Conservation (phyloP, 2,797 vertebrate genomes). For the Rhynchonycteris naso region DNA sequence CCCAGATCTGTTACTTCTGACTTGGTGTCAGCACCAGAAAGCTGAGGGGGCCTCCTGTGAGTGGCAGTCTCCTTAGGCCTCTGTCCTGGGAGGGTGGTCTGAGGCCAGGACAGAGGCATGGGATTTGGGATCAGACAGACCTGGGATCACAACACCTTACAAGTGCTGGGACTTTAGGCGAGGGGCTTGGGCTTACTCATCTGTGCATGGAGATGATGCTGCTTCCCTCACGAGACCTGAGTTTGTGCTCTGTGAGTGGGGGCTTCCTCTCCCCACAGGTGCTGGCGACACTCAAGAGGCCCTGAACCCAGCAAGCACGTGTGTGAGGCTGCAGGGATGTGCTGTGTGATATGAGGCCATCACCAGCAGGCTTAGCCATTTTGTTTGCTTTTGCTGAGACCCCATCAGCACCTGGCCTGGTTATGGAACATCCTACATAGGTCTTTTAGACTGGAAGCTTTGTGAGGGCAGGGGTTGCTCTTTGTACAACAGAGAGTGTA, state of each 20-base stretch:
- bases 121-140: neutral
- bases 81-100: neutral
- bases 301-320: neutral
- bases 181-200: neutral
- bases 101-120: neutral
- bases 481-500: neutral
- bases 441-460: neutral
- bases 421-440: neutral
- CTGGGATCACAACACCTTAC: neutral
- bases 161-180: neutral
- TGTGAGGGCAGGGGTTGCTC: neutral
- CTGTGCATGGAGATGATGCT: neutral
- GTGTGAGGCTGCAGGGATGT: neutral
- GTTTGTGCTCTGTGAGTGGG: accelerated
- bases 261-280: neutral
- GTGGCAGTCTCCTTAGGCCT: neutral
- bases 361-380: neutral
- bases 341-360: accelerated
- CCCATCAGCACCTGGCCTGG: too few species aligned
- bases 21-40: too few species aligned
- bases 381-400: neutral
- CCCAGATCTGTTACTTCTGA: neutral
- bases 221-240: neutral
- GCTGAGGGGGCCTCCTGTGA: neutral
- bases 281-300: neutral